phyloP scores from a whole-genome alignment of 1,140 invertebrate genomes.

The Pentalonia nigronervosa region DNA sequence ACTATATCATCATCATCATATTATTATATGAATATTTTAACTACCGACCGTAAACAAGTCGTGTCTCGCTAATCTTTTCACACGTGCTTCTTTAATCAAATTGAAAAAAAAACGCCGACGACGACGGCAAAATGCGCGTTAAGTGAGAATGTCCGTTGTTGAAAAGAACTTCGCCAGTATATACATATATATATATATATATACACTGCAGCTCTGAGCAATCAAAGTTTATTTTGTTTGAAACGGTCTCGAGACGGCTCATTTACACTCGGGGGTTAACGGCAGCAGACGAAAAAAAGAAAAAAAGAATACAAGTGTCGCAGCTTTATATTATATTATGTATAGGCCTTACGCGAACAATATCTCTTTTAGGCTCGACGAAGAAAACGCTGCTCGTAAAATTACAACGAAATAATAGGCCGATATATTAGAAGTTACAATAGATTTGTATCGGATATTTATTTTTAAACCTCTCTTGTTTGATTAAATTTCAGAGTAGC shows the following conservation, averaged over 20 bases:
- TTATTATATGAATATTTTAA: conserved; percentile 22
- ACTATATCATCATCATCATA: not conserved
- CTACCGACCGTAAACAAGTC: not conserved
- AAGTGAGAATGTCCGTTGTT: conserved; percentile 26
- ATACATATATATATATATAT: not conserved
- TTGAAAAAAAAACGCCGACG: not conserved
- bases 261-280: conserved; percentile 15
- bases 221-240: conserved; percentile 21
- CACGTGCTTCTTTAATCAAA: not conserved
- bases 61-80: conserved; percentile 17
- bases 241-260: conserved; percentile 7
- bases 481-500: too few relatives aligned
- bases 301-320: not conserved
- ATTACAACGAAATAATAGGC: not conserved
- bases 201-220: not conserved
- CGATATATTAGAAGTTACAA: not conserved
- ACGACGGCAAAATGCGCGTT: not conserved
- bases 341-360: not conserved
- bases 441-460: too few relatives aligned
- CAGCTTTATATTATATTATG: not conserved
- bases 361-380: not conserved
- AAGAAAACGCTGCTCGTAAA: not conserved
- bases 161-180: not conserved
- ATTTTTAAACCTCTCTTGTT: too few relatives aligned
- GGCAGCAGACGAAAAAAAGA: too few relatives aligned